phyloP scores from a whole-genome alignment of 1,140 invertebrate genomes.

The Scaptomyza montana region DNA sequence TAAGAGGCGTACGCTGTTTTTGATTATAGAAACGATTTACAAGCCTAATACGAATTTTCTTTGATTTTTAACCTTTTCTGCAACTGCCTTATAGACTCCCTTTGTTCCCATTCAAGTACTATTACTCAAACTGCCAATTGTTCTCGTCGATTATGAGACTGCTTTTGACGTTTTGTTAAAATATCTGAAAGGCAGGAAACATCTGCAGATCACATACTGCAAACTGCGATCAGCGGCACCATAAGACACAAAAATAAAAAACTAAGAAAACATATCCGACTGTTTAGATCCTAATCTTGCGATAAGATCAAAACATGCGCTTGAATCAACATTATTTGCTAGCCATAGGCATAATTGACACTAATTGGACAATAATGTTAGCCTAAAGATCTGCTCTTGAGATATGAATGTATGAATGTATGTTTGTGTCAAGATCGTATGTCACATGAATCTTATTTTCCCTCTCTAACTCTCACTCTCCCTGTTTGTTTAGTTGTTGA shows the following conservation, averaged over 20 bases:
- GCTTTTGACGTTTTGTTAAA: conserved; percentile 5
- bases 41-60: too few species aligned
- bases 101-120: neutral
- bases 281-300: conserved; percentile 43
- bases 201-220: neutral
- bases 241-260: neutral
- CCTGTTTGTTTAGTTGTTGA: too few species aligned
- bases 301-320: conserved; percentile 52
- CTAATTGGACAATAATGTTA: conserved; percentile 68
- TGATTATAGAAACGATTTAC: too few species aligned
- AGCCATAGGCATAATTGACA: conserved; percentile 53
- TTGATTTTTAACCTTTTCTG: too few species aligned
- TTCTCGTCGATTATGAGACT: too few species aligned
- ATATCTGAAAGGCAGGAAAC: conserved; percentile 41
- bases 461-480: neutral
- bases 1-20: too few species aligned
- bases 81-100: neutral
- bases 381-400: conserved; percentile 14
- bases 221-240: conserved; percentile 1
- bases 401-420: conserved; percentile 14
- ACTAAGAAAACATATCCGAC: conserved; percentile 11
- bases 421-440: neutral
- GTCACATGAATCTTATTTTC: neutral
- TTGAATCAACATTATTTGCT: conserved; percentile 24
- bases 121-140: neutral